Conservation (phyloP, 37 sponge, comb jelly and placozoan species). For the Axinella damicornis region DNA sequence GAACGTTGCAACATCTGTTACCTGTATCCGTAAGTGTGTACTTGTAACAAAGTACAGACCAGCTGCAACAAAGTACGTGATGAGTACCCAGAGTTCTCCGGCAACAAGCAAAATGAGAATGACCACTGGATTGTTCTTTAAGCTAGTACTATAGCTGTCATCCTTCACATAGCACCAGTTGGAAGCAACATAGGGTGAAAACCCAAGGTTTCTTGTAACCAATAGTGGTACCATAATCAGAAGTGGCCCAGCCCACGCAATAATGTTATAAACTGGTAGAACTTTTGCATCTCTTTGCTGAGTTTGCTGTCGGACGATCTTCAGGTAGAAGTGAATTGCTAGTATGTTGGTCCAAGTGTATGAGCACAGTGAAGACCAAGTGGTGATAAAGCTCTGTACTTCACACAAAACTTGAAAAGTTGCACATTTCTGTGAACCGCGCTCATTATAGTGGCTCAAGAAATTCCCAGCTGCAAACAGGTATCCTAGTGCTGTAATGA, state of each 20-base stretch:
- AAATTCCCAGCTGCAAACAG: conserved; percentile 52
- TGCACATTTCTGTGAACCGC: neutral
- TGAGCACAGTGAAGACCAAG: conserved; percentile 59
- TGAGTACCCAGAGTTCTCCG: conserved; percentile 65
- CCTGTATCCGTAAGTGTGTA: conserved; percentile 32
- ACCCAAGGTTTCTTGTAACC: conserved; percentile 30
- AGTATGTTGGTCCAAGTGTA: conserved; percentile 76
- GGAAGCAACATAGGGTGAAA: conserved; percentile 18
- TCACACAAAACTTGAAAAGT: conserved; percentile 31
- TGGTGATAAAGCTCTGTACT: conserved; percentile 72
- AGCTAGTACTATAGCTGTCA: no score
- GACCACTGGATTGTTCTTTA: neutral
- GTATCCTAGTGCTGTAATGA: conserved; percentile 66
- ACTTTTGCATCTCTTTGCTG: neutral
- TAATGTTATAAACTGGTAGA: conserved; percentile 23
- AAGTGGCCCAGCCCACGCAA: conserved; percentile 39
- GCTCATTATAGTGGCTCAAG: conserved; percentile 7
- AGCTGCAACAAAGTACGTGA: conserved; percentile 37
- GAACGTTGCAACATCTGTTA: conserved; percentile 1
- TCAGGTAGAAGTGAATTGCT: conserved; percentile 58
- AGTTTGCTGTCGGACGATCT: neutral
- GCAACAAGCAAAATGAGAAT: conserved; percentile 33
- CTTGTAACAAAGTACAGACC: conserved; percentile 36
- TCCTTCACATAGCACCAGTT: conserved; percentile 59
- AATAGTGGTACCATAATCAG: conserved; percentile 36